phyloP scores from a whole-genome alignment of 2,113 vertebrate genomes.

The Psophia crepitans region DNA sequence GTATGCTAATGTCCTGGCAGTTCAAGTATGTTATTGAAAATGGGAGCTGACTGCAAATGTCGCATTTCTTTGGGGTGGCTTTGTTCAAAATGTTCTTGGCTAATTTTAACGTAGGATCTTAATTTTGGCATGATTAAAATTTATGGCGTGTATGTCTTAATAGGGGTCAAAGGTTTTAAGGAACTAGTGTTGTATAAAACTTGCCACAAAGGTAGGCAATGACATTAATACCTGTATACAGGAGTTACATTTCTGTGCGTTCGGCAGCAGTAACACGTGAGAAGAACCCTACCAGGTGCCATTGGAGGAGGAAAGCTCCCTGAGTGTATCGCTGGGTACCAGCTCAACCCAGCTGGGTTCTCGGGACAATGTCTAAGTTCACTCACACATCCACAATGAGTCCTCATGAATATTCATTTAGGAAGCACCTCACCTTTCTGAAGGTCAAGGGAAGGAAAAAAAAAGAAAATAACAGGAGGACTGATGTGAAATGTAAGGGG shows the following conservation, averaged over 20 bases:
- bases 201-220: neutral
- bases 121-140: neutral
- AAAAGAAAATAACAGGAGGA: neutral
- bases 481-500: neutral
- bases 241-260: neutral
- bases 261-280: neutral
- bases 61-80: neutral
- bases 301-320: neutral
- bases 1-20: neutral
- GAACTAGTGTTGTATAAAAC: neutral
- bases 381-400: neutral
- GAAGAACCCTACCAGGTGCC: neutral
- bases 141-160: neutral
- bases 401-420: neutral
- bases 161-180: neutral
- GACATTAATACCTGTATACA: neutral
- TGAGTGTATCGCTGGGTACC: fast-evolving
- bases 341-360: neutral
- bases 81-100: neutral
- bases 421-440: neutral
- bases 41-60: neutral
- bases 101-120: neutral
- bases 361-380: neutral
- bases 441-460: neutral
- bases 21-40: neutral